Percentiles rank a stretch among this genome's conserved stretches.
Evolutionary conservation across 2,888 invertebrate species (phyloP).

Genomic region (Netelia inedita): DNA sequence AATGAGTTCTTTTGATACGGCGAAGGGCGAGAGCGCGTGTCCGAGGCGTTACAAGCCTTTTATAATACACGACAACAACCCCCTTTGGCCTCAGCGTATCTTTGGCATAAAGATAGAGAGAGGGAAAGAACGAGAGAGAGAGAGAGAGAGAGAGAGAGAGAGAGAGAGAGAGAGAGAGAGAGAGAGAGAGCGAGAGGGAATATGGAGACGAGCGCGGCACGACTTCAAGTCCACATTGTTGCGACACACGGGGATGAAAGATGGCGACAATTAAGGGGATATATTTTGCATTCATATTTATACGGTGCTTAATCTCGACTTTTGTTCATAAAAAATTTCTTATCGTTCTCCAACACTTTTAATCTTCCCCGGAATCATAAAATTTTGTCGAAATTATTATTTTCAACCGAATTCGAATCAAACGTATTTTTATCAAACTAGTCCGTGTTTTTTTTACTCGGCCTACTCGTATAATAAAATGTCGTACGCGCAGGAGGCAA

Average conservation of each 20-base stretch:
- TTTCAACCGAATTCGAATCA: not conserved
- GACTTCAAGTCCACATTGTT: slow-evolving; percentile 76
- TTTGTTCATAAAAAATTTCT: too few species aligned
- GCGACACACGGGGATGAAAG: slow-evolving; percentile 76
- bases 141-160: not conserved
- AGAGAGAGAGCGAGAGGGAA: slow-evolving; percentile 2
- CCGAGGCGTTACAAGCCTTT: slow-evolving; percentile 72
- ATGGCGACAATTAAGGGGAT: slow-evolving; percentile 79
- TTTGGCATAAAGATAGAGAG: slow-evolving; percentile 13
- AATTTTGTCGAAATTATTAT: too few species aligned
- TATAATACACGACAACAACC: slow-evolving; percentile 71
- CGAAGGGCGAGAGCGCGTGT: slow-evolving; percentile 70
- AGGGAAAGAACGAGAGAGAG: not conserved
- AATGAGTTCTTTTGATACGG: slow-evolving; percentile 80
- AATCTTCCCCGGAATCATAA: too few species aligned
- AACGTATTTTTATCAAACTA: not conserved
- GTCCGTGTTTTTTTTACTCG: not conserved
- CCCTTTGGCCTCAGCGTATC: slow-evolving; percentile 53
- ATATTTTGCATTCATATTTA: slow-evolving; percentile 41
- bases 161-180: not conserved
- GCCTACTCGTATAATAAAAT: not conserved
- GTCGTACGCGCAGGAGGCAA: slow-evolving; percentile 4
- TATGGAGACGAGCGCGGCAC: slow-evolving; percentile 41
- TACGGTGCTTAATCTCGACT: too few species aligned
- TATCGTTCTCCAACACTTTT: too few species aligned